Evolutionary conservation across 2,113 vertebrate species (phyloP).

Genomic region (Arizona elegans): DNA sequence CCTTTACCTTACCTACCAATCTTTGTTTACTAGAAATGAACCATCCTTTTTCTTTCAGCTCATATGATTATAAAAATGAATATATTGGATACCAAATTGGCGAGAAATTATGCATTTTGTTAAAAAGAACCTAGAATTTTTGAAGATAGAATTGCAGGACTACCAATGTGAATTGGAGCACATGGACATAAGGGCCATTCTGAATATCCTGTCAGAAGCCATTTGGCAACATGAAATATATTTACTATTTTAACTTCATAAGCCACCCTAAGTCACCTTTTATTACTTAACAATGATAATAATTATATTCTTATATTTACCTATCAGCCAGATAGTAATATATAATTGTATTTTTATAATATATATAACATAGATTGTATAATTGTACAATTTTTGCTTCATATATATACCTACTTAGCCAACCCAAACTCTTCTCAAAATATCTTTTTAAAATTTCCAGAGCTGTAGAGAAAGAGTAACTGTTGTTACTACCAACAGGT

Average conservation of each 20-base stretch:
- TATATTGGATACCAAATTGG: background rate
- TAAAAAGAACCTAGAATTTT: background rate
- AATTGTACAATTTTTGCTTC: background rate
- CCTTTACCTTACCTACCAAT: too few relatives aligned
- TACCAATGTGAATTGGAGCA: background rate
- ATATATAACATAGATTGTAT: background rate
- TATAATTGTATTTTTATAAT: background rate
- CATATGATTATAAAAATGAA: conserved; percentile 11
- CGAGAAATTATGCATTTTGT: background rate
- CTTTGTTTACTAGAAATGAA: conserved; percentile 23
- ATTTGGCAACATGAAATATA: background rate
- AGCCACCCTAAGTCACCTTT: background rate
- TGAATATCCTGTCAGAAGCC: background rate
- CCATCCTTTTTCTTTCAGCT: conserved; percentile 22
- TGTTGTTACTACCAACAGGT: background rate
- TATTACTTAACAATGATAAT: background rate
- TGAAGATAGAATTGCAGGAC: background rate
- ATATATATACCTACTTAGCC: background rate
- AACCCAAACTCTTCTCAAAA: background rate
- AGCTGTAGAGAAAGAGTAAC: background rate
- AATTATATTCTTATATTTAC: background rate
- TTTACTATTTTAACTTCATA: background rate
- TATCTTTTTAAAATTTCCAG: background rate
- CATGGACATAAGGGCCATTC: background rate
- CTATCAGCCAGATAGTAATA: background rate